These are phyloP conservation scores for Laupala kohalensis DNA, from an alignment of 1,140 invertebrate genomes.

Conservation along the genomic window DNA sequence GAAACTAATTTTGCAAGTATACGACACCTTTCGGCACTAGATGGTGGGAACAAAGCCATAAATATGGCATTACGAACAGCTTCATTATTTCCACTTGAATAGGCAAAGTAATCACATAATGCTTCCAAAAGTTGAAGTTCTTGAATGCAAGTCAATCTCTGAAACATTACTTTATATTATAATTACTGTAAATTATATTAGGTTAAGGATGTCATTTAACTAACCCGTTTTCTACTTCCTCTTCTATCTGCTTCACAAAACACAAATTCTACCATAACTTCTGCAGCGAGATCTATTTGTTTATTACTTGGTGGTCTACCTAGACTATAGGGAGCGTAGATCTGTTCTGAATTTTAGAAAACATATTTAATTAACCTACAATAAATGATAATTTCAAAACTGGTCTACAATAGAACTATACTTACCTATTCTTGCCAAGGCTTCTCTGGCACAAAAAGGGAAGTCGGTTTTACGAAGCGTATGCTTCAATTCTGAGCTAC, in stretches of 20 bases:
- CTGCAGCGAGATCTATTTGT: constrained; percentile 48
- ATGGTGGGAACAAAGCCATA: constrained; percentile 56
- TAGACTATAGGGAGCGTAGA: constrained; percentile 23
- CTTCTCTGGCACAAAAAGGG: constrained; percentile 48
- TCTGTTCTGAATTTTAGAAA: constrained; percentile 14
- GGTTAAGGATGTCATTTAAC: neutral
- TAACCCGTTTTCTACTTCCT: constrained; percentile 35
- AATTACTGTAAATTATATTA: neutral
- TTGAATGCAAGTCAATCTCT: constrained; percentile 45
- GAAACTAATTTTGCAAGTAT: constrained; percentile 66
- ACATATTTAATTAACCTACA: constrained; percentile 2
- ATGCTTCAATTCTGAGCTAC: constrained; percentile 24
- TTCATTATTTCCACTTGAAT: constrained; percentile 42
- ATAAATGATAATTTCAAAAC: neutral
- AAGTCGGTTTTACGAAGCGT: constrained; percentile 43
- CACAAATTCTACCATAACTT: constrained; percentile 68
- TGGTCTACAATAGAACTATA: neutral
- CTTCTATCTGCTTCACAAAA: constrained; percentile 61
- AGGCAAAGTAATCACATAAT: constrained; percentile 37
- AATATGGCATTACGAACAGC: constrained; percentile 67
- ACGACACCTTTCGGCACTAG: constrained; percentile 47
- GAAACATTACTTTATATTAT: neutral
- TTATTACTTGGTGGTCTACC: constrained; percentile 31
- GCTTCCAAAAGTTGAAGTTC: constrained; percentile 64
- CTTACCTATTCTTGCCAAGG: constrained; percentile 44